Evolutionary conservation across 2,113 vertebrate species (phyloP), one percentile per base, ranked within the genome.

Genomic region (Nesogale talazaci): DNA sequence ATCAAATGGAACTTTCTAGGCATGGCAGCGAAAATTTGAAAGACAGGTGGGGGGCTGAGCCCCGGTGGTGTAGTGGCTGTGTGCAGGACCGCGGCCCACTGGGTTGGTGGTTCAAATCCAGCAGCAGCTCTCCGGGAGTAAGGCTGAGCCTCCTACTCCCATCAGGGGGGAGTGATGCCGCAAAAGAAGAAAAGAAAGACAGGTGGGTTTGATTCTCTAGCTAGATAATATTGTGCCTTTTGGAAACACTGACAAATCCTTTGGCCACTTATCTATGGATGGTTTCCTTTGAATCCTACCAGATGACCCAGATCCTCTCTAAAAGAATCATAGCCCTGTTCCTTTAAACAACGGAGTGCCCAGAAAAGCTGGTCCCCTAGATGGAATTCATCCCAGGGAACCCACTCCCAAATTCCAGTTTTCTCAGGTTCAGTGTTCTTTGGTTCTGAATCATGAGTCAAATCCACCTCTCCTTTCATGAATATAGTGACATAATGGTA

Each of bases 381-480:
- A 77, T 99, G 99, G 88, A 99, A 98, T 92, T 98, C 97, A 67
- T 99, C 98, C 99, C 99, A 99, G 36, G 86, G 97, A 14, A 98
- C 98, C 99, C 99, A 99, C 29, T 98, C 97, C 99, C 99, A 99
- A 99, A 99, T 97, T 95, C 99, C 99, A 42, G 99, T 99, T 96
- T 99, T 99, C n/a, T 99, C 98, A 1, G 99, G 99, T 94, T 99
- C 99, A 85, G 96, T 57, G 96, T 99, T 99, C 91, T 97, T 94
- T 0, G 99, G 99, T 94, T 99, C 99, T 22, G 97, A 96, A 19
- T 97, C 96, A 70, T 90, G 93, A 83, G 95, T 96, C 72, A 96
- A 40, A 95, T 99, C 98, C 93, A 99, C 97, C 27, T 99, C 98
- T 63, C 98, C 99, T 95, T 98, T 99, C 99, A 99, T 99, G 42